A percentile compares a stretch with the other conserved stretches of the same genome.
phyloP scores from a whole-genome alignment of 2,797 vertebrate species.

The Lemur catta region DNA sequence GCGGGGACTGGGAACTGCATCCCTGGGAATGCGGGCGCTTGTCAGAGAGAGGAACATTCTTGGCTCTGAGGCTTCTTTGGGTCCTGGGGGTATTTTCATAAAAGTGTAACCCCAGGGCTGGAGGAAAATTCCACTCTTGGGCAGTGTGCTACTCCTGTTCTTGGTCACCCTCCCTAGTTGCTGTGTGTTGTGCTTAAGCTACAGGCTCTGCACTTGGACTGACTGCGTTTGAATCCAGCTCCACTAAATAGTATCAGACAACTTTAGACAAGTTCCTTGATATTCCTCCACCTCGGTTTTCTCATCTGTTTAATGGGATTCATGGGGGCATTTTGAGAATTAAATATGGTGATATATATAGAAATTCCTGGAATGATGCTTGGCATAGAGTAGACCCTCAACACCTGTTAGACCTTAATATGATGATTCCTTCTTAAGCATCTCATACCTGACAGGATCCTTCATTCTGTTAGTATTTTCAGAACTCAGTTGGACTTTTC shows the following conservation, averaged over 20 bases:
- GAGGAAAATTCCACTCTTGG: conserved; percentile 72
- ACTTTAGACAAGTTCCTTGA: not conserved
- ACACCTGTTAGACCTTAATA: not conserved
- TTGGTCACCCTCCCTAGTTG: not conserved
- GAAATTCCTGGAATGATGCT: not conserved
- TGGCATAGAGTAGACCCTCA: not conserved
- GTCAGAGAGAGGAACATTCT: conserved; percentile 53
- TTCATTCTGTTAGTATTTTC: not conserved
- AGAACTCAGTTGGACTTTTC: not conserved
- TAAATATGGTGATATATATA: not conserved
- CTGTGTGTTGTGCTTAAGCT: not conserved
- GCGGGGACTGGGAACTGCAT: not conserved
- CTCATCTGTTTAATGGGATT: not conserved
- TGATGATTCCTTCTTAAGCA: not conserved
- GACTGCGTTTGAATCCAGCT: not conserved
- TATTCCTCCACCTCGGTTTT: not conserved
- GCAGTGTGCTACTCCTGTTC: conserved; percentile 17
- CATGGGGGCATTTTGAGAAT: not conserved
- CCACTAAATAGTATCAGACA: no score
- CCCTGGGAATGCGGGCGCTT: conserved; percentile 45
- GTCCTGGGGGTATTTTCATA: conserved; percentile 64
- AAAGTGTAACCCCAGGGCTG: conserved; percentile 36
- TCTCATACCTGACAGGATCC: not conserved
- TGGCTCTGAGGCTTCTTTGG: conserved; percentile 32
- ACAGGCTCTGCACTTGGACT: not conserved